Evolutionary conservation across 1,140 invertebrate genomes (phyloP).

Genomic region (Achatina immaculata): DNA sequence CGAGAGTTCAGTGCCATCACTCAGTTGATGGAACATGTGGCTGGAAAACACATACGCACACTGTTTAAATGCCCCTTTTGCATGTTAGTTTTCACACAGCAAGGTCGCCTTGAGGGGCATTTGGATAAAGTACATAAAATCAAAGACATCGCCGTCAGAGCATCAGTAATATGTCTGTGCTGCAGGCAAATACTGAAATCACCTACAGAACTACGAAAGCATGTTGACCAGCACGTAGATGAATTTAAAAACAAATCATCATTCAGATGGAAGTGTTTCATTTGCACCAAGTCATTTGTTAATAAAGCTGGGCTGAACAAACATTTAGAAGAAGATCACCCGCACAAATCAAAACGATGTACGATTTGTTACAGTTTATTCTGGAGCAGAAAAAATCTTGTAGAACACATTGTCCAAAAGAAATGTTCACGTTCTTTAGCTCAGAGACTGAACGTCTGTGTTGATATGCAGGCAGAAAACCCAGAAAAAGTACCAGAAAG

Average conservation of each 20-base stretch:
- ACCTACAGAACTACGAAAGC: neutral
- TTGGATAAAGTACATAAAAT: neutral
- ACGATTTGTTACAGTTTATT: constrained; percentile 28
- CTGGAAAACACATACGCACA: constrained; percentile 1
- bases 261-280: constrained; percentile 27
- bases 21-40: neutral
- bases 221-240: constrained; percentile 15
- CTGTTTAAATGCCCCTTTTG: constrained; percentile 27
- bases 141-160: neutral
- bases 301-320: constrained; percentile 2
- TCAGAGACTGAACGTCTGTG: neutral
- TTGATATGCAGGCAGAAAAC: neutral
- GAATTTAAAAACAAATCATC: neutral
- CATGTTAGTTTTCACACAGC: neutral
- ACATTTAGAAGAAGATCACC: constrained; percentile 2
- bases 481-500: neutral
- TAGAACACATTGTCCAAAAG: constrained; percentile 29
- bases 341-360: neutral
- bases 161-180: neutral
- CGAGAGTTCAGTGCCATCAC: neutral
- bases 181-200: neutral
- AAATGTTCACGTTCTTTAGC: constrained; percentile 18
- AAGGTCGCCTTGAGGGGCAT: neutral
- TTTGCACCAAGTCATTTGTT: neutral
- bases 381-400: constrained; percentile 22